Base-by-base conservation (phyloP, 2,888 invertebrate genomes). In the Dasysyrphus tricinctus region DNA sequence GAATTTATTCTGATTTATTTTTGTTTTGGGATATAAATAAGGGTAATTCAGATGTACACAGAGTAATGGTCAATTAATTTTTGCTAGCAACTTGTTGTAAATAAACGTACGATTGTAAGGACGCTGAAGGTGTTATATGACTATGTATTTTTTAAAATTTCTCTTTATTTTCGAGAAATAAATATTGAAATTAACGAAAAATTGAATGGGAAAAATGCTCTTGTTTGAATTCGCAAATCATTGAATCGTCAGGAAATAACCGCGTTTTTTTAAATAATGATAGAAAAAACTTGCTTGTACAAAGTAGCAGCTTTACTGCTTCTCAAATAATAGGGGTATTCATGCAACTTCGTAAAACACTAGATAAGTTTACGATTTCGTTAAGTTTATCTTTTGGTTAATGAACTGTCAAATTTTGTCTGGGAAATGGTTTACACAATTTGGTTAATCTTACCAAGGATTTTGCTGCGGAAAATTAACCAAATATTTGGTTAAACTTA, bases 11-110 rank as follows among this genome's bases (percentile, higher is more conserved):
- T 42, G 75, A 19, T 79, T 79, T 79, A 83, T 83, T 80, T 83
- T 83, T 75, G 70, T 72, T 57, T 70, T 56, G 65, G 3, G 63
- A 63, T 79, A 69, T 84, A 80, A 84, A 84, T 83, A 70, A 80
- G 79, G 11, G 37, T 57, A 74, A 75, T 80, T 80, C 83, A 75
- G 80, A 84, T 84, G 80, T 80, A 75, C 70, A 75, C 80, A 80
- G 70, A 75, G 75, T 84, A 84, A 84, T 84, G 83, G 80, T 75
- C 80, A 70, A 84, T 84, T 84, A 63, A 80, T 80, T 84, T n/a
- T 63, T 70, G 42, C 19, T 42, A 75, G 70, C 16, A 29, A 84
- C 80, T 83, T 80, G 39, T 77, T 51, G 56, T 65, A 32, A 24
- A n/a, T 63, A 32, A 24, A 24, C 24, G 24, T 9, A 8, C n/a